Percentiles rank a stretch among this genome's conserved stretches.
These are phyloP conservation scores for Brachyptera risi DNA, from an alignment of 2,888 invertebrate genomes.

Conservation along the genomic window DNA sequence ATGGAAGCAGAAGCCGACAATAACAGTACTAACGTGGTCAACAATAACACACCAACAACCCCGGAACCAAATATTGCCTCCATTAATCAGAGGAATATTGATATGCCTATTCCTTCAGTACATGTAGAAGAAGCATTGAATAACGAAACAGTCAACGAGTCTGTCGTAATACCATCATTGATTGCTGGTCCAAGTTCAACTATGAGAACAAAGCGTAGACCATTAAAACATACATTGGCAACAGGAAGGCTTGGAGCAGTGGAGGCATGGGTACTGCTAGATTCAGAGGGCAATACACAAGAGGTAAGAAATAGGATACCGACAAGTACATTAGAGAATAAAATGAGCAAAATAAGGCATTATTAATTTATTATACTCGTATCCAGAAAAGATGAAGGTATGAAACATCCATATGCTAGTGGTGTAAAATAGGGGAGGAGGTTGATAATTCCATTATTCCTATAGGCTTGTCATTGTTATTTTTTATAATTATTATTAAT, in stretches of 20 bases:
- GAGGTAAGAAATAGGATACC: not conserved
- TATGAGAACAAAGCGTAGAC: not conserved
- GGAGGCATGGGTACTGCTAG: conserved; percentile 9
- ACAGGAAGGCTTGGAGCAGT: not conserved
- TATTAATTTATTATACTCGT: too few relatives aligned
- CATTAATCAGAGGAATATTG: too few relatives aligned
- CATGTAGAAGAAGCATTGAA: not conserved
- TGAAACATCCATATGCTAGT: too few relatives aligned
- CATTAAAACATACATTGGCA: not conserved
- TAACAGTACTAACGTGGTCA: too few relatives aligned
- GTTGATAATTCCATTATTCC: too few relatives aligned
- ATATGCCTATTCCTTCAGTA: too few relatives aligned
- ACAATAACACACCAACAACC: not conserved
- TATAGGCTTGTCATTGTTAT: too few relatives aligned
- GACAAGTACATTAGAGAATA: too few relatives aligned
- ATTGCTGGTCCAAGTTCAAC: not conserved
- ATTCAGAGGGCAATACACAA: conserved; percentile 7
- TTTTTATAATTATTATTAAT: too few relatives aligned
- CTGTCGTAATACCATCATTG: not conserved
- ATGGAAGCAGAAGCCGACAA: not conserved
- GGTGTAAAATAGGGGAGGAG: too few relatives aligned
- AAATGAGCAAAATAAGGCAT: too few relatives aligned
- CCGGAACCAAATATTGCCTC: not conserved
- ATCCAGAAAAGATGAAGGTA: too few relatives aligned
- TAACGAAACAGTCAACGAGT: not conserved